Evolutionary conservation across 2,113 vertebrate species (phyloP).

Genomic region (Spea multiplicata): DNA sequence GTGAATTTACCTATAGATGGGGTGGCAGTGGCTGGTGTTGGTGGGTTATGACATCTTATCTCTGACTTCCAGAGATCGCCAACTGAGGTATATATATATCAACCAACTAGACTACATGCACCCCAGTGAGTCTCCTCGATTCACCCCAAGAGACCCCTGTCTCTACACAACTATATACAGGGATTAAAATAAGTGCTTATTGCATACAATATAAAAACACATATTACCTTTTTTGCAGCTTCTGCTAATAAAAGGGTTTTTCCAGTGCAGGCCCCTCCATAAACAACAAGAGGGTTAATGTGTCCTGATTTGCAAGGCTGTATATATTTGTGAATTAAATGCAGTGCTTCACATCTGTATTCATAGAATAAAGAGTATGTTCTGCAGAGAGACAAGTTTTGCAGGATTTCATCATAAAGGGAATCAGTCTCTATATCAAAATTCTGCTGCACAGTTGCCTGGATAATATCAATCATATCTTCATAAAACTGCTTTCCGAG

Average conservation of each 20-base stretch:
- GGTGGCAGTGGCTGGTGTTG: too few relatives aligned
- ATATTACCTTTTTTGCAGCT: slow-evolving; percentile 88
- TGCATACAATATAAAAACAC: neutral
- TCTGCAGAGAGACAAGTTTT: slow-evolving; percentile 92
- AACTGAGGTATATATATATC: too few relatives aligned
- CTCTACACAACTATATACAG: too few relatives aligned
- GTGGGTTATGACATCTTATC: too few relatives aligned
- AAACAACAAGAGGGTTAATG: slow-evolving; percentile 83
- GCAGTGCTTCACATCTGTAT: slow-evolving; percentile 85
- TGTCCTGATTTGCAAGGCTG: slow-evolving; percentile 82
- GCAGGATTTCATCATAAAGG: slow-evolving; percentile 91
- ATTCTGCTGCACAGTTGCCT: slow-evolving; percentile 95
- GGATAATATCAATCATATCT: slow-evolving; percentile 98
- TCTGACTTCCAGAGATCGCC: too few relatives aligned
- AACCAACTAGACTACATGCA: too few relatives aligned
- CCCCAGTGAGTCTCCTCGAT: too few relatives aligned
- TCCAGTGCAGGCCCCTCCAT: slow-evolving; percentile 94
- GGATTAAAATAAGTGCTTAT: too few relatives aligned
- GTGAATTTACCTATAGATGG: too few relatives aligned
- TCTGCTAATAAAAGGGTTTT: slow-evolving; percentile 93
- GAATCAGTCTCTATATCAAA: slow-evolving; percentile 91
- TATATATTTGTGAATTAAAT: slow-evolving; percentile 87
- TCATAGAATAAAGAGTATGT: slow-evolving; percentile 84
- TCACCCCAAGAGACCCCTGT: too few relatives aligned
- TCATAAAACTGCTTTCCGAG: slow-evolving; percentile 98